These are phyloP conservation scores for Proctacanthus coquilletti DNA, from an alignment of 1,140 invertebrate genomes.

Conservation along the genomic window DNA sequence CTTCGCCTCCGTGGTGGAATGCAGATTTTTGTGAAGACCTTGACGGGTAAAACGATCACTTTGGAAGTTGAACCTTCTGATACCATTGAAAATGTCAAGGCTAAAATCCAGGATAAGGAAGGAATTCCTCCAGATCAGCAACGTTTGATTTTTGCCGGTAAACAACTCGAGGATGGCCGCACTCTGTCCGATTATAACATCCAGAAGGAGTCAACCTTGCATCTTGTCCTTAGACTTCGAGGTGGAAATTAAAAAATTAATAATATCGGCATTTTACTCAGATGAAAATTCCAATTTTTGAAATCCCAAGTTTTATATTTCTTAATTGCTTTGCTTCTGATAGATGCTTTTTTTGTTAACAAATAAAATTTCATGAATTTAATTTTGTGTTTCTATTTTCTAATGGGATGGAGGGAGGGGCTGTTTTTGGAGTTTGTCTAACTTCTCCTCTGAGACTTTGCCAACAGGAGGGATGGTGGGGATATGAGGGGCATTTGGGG, in stretches of 20 bases:
- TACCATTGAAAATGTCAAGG: slow-evolving; percentile 84
- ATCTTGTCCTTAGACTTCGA: slow-evolving; percentile 71
- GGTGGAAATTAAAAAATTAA: too few species aligned
- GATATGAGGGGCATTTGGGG: neutral
- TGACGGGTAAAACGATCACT: slow-evolving; percentile 85
- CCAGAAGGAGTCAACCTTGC: slow-evolving; percentile 77
- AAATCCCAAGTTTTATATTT: too few species aligned
- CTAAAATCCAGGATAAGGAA: slow-evolving; percentile 77
- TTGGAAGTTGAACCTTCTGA: slow-evolving; percentile 77
- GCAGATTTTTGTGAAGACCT: slow-evolving; percentile 86
- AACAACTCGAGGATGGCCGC: slow-evolving; percentile 81
- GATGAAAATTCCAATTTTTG: too few species aligned
- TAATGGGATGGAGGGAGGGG: too few species aligned
- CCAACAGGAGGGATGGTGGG: too few species aligned
- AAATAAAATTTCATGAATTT: neutral
- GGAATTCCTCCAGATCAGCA: slow-evolving; percentile 79
- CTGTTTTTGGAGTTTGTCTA: too few species aligned
- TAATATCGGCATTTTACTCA: too few species aligned
- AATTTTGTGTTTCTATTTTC: too few species aligned
- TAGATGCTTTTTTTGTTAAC: neutral
- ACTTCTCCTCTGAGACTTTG: too few species aligned
- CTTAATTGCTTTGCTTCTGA: neutral
- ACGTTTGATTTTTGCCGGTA: slow-evolving; percentile 73
- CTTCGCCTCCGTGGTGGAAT: slow-evolving; percentile 70
- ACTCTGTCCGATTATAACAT: slow-evolving; percentile 85